Conservation (phyloP, 1,140 invertebrate genomes). For the Polypedilum vanderplanki region DNA sequence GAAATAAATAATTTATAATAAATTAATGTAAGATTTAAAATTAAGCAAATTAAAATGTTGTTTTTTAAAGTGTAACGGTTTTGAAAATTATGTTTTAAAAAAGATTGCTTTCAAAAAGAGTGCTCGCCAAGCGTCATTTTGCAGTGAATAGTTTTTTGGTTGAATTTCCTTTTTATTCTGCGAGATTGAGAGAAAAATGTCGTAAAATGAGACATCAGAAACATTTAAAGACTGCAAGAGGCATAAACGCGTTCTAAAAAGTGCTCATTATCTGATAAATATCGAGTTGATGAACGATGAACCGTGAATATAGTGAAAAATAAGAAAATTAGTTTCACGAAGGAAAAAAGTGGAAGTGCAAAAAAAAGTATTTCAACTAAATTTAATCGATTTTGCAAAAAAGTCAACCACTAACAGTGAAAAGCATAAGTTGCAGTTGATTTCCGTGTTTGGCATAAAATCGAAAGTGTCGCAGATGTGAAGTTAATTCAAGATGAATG, state of each 20-base stretch:
- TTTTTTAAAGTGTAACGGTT: not conserved
- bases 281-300: not conserved
- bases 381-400: constrained; percentile 26
- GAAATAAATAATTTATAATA: too few species aligned
- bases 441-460: not conserved
- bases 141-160: not conserved
- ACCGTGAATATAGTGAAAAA: not conserved
- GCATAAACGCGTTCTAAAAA: not conserved
- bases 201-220: constrained; percentile 1
- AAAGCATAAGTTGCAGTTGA: not conserved
- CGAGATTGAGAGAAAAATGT: not conserved
- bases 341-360: not conserved
- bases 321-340: not conserved
- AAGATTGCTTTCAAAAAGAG: too few species aligned
- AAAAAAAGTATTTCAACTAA: not conserved
- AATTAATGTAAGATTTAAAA: too few species aligned
- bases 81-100: too few species aligned
- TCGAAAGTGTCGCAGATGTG: not conserved
- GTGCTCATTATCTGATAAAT: not conserved
- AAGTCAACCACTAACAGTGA: not conserved
- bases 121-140: not conserved
- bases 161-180: too few species aligned
- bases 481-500: constrained; percentile 19
- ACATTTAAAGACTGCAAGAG: constrained; percentile 9
- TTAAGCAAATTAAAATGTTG: too few species aligned